Percentiles rank a stretch among this genome's conserved stretches.
Conservation (phyloP, 2,113 vertebrate species). For the Engystomops pustulosus region DNA sequence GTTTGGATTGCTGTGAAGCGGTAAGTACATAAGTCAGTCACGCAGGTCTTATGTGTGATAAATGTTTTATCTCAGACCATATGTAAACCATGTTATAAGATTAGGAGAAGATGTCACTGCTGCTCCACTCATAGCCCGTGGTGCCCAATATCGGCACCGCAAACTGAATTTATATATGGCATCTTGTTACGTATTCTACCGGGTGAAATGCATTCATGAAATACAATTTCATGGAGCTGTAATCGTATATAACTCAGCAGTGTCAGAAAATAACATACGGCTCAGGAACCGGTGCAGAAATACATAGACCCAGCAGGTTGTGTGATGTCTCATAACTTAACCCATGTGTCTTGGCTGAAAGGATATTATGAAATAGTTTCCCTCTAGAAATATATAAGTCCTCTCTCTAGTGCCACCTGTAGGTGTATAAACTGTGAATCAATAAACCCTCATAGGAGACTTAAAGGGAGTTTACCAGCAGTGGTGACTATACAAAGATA, state of each 20-base stretch:
- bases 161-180: not conserved
- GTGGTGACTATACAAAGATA: too few species aligned
- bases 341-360: too few species aligned
- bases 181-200: not conserved
- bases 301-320: not conserved
- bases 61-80: conserved; percentile 17
- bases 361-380: too few species aligned
- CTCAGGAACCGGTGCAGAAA: not conserved
- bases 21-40: conserved; percentile 5
- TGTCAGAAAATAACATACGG: not conserved
- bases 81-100: conserved; percentile 23
- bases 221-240: not conserved
- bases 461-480: too few species aligned
- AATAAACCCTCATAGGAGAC: too few species aligned
- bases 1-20: not conserved
- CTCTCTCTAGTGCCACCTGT: too few species aligned
- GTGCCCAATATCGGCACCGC: not conserved
- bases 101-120: not conserved
- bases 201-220: not conserved
- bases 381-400: too few species aligned
- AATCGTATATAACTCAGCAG: not conserved
- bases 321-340: not conserved
- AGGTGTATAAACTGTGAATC: too few species aligned
- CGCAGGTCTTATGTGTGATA: not conserved
- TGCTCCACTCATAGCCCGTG: not conserved